These are phyloP conservation scores for Callaeas wilsoni DNA, from an alignment of 2,113 vertebrate genomes.

Conservation along the genomic window DNA sequence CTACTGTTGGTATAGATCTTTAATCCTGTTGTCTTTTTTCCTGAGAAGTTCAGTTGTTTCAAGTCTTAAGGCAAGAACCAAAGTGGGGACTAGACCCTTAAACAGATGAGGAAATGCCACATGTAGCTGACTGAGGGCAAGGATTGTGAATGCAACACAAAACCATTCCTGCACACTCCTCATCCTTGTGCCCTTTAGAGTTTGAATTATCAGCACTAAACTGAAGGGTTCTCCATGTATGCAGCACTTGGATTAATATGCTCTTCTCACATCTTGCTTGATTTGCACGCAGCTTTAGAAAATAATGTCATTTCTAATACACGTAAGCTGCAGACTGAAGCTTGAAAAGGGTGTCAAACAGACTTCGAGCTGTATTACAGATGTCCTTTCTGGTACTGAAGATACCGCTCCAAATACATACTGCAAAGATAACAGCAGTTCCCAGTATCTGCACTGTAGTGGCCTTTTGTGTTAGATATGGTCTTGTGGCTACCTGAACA, in stretches of 20 bases:
- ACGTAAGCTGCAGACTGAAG: neutral
- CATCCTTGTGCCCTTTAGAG: neutral
- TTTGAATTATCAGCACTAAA: neutral
- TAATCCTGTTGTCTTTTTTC: neutral
- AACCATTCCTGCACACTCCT: neutral
- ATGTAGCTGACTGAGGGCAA: neutral
- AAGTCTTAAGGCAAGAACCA: neutral
- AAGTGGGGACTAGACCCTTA: neutral
- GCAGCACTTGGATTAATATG: neutral
- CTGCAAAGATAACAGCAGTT: neutral
- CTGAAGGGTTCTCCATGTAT: neutral
- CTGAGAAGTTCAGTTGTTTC: neutral
- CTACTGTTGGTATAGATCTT: neutral
- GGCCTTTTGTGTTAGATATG: neutral
- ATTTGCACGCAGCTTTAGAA: neutral
- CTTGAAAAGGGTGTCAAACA: neutral
- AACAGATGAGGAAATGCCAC: neutral
- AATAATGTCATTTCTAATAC: neutral
- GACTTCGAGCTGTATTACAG: neutral
- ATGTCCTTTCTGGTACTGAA: neutral
- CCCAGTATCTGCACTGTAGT: neutral
- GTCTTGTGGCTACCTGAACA: neutral
- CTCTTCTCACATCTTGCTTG: neutral
- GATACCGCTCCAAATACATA: neutral
- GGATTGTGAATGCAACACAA: neutral